A percentile compares a stretch with the other conserved stretches of the same genome.
Evolutionary conservation across 1,140 invertebrate species (phyloP).

Genomic region (Apis cerana): DNA sequence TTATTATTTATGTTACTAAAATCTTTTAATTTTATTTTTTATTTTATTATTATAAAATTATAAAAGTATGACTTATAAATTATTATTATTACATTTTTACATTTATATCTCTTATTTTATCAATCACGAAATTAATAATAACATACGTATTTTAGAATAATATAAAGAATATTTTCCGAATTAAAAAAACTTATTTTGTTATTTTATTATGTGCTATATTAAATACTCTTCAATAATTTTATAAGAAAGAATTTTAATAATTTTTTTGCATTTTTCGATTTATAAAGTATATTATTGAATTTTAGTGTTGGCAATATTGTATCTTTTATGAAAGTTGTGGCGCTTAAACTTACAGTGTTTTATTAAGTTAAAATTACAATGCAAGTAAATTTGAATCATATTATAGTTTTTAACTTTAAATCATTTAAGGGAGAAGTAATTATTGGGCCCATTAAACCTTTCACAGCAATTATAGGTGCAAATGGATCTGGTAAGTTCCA

Average conservation of each 20-base stretch:
- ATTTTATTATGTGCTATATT: neutral
- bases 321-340: neutral
- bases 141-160: neutral
- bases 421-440: constrained; percentile 85
- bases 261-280: neutral
- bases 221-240: neutral
- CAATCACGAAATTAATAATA: neutral
- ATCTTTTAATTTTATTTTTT: too few relatives aligned
- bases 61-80: too few relatives aligned
- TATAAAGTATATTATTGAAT: neutral
- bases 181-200: neutral
- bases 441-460: neutral
- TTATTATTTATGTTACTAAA: too few relatives aligned
- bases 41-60: too few relatives aligned
- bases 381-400: constrained; percentile 86
- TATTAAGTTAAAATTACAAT: neutral
- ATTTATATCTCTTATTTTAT: too few relatives aligned
- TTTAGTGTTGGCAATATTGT: neutral
- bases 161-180: neutral
- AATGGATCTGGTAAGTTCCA: neutral
- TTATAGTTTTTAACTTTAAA: constrained; percentile 98
- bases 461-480: neutral
- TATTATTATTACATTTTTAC: too few relatives aligned
- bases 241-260: neutral
- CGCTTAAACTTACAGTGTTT: neutral